Base-by-base conservation (phyloP, 2,888 invertebrate genomes). In the Thyatira batis region DNA sequence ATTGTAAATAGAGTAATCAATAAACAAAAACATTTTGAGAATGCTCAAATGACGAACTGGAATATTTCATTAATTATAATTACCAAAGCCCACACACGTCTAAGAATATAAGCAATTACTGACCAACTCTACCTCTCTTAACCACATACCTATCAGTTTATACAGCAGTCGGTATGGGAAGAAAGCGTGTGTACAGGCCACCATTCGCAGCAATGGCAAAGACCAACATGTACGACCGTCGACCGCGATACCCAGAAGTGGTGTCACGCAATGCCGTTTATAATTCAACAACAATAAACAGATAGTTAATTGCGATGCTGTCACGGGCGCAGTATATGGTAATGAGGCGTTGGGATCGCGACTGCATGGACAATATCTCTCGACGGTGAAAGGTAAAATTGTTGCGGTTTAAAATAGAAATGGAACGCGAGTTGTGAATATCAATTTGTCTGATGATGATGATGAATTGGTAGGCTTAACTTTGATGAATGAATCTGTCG, bases 211-310 rank as follows among this genome's bases (percentile, higher is more conserved):
- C 39, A 39, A 39, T 39, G 39, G 39, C 39, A 39, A 39, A 39
- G 39, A 17, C 39, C 39, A 39, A 39, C 17, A 39, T 39, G 39
- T 39, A 39, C 39, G 23, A 23, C 3, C 6, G 39, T 39, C 39
- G 39, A 39, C 39, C 39, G 39, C 39, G 17, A 39, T 39, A 39
- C 39, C 39, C 39, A 39, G 39, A 39, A 39, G 39, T 39, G 78
- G 78, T 85, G 86, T 82, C 82, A 82, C 83, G 83, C 83, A 79
- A 85, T 83, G 86, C 80, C 84, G 87, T 87, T 87, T 89, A 88
- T 90, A 90, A 90, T 90, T 87, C 89, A 88, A 85, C 89, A 89
- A 91, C 90, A 91, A 92, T 91, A 91, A 89, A 87, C 92, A 87
- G 88, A 90, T 90, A 89, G 89, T 92, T 92, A 92, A 91, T 92